Percentiles rank a stretch among this genome's conserved stretches.
These are phyloP conservation scores for Sminthurinus signatus DNA, from an alignment of 1,140 invertebrate species.

Conservation along the genomic window DNA sequence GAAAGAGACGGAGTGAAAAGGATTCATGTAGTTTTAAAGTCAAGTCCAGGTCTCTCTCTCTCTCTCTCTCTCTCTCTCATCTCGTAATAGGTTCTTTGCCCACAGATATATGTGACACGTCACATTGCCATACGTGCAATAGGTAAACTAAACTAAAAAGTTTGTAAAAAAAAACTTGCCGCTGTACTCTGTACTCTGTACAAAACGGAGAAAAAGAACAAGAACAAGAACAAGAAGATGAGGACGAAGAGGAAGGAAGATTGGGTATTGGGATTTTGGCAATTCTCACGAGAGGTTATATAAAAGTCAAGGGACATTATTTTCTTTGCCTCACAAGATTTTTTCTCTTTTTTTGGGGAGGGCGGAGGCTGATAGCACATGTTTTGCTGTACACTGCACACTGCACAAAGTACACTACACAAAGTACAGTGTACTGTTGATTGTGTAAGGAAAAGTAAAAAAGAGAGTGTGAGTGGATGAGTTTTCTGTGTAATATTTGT, in stretches of 20 bases:
- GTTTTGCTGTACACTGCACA: background rate
- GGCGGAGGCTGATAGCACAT: no score
- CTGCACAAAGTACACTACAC: background rate
- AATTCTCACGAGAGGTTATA: constrained; percentile 32
- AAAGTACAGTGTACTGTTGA: background rate
- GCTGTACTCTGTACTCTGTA: background rate
- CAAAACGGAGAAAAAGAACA: no score
- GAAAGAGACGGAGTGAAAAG: background rate
- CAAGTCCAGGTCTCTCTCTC: no score
- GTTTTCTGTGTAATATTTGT: background rate
- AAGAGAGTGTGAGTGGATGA: background rate
- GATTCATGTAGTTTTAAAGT: background rate
- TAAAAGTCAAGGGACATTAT: constrained; percentile 38
- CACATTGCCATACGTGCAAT: constrained; percentile 23
- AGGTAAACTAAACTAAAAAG: constrained; percentile 31
- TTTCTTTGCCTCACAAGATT: constrained; percentile 33
- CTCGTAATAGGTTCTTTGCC: constrained; percentile 15
- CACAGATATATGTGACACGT: constrained; percentile 34
- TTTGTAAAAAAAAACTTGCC: constrained; percentile 27
- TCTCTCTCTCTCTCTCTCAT: no score
- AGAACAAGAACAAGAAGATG: no score
- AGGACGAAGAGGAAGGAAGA: no score
- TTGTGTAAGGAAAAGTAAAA: background rate
- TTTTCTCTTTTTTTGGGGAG: constrained; percentile 3
- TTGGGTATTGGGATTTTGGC: constrained; percentile 27